phyloP scores from a whole-genome alignment of 2,797 vertebrate genomes.

The Telmatherina bonti region DNA sequence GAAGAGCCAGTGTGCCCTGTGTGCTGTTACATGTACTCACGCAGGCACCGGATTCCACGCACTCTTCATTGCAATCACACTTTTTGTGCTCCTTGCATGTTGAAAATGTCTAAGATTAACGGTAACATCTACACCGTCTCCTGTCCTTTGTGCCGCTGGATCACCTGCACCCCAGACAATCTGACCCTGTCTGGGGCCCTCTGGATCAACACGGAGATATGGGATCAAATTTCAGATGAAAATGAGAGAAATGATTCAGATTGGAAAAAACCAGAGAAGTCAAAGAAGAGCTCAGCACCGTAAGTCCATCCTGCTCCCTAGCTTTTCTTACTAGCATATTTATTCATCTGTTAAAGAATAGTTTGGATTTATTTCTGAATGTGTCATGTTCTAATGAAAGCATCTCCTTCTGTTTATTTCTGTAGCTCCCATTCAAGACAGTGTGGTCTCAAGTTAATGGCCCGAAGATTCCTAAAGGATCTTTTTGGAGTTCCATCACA shows the following conservation, averaged over 20 bases:
- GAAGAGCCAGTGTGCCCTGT: conserved; percentile 68
- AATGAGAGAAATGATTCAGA: accelerated
- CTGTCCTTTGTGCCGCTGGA: conserved; percentile 78
- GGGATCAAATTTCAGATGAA: conserved; percentile 58
- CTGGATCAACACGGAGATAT: conserved; percentile 73
- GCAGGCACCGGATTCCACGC: conserved; percentile 54
- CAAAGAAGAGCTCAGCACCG: not conserved
- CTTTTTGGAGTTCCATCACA: accelerated
- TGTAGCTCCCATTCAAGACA: not conserved
- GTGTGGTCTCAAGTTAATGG: not conserved
- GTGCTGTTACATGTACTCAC: conserved; percentile 66
- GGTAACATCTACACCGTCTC: conserved; percentile 24
- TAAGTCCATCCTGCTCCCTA: conserved; percentile 12
- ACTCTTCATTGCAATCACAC: conserved; percentile 77
- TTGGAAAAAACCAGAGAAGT: accelerated
- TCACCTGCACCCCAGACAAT: conserved; percentile 61
- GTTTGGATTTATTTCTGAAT: not conserved
- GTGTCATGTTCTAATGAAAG: not conserved
- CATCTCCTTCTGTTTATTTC: not conserved
- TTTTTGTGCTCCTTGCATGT: conserved; percentile 71
- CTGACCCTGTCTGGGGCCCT: conserved; percentile 54
- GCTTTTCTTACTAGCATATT: not conserved
- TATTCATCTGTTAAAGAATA: not conserved
- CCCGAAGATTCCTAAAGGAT: conserved; percentile 34
- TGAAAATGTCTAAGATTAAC: conserved; percentile 32